phyloP scores from a whole-genome alignment of 2,797 vertebrate genomes.

The Muscicapa comitata region DNA sequence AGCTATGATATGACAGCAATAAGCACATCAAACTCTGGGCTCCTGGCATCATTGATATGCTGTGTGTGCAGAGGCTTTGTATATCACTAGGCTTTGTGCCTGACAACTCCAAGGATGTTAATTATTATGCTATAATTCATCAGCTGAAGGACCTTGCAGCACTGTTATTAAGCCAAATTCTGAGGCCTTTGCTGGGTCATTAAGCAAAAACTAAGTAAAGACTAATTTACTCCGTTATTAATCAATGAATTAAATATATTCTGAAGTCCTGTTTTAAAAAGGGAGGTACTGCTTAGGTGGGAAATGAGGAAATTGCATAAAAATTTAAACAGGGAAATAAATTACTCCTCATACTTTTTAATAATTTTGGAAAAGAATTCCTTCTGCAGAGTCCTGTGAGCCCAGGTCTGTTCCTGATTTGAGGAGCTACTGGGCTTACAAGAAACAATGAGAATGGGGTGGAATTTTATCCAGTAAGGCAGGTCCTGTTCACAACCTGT shows the following conservation, averaged over 20 bases:
- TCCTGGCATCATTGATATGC: conserved; percentile 3
- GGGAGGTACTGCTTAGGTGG: not conserved
- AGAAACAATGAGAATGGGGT: not conserved
- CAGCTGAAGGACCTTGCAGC: conserved; percentile 29
- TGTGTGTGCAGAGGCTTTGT: not conserved
- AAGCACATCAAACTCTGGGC: not conserved
- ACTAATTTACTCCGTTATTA: not conserved
- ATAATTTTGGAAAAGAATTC: not conserved
- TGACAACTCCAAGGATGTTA: conserved; percentile 46
- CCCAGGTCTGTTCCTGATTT: not conserved
- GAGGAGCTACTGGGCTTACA: not conserved
- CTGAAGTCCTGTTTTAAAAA: not conserved
- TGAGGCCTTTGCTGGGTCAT: conserved; percentile 7
- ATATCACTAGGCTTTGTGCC: conserved; percentile 26
- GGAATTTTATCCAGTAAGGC: not conserved
- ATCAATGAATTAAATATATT: not conserved
- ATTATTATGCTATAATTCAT: conserved; percentile 54
- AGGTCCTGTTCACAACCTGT: not conserved
- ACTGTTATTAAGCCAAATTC: conserved; percentile 25
- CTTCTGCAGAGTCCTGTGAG: not conserved
- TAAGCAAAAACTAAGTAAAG: conserved; percentile 26
- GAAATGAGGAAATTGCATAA: not conserved
- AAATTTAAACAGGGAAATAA: not conserved
- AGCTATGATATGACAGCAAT: not conserved
- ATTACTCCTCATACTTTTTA: not conserved